Percentiles rank a stretch among this genome's conserved stretches.
These are phyloP conservation scores for Pachyrhynchus sulphureomaculatus DNA, from an alignment of 1,140 invertebrate species.

Conservation along the genomic window DNA sequence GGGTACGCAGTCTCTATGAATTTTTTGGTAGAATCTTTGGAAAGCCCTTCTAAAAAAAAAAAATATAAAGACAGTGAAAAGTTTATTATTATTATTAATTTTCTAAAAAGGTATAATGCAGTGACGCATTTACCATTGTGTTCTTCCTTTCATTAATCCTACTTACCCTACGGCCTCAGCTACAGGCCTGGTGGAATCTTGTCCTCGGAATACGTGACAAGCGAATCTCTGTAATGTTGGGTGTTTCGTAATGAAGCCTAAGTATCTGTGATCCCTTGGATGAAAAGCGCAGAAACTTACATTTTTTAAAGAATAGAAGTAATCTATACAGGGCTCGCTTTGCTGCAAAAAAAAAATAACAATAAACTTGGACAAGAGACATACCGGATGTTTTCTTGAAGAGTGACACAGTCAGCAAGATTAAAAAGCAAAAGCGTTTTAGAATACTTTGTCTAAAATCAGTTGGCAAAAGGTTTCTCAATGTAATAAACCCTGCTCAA, in stretches of 20 bases:
- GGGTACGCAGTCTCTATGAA: slow-evolving; percentile 98
- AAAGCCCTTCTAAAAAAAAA: slow-evolving; percentile 81
- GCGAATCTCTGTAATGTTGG: slow-evolving; percentile 93
- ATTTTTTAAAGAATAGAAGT: slow-evolving; percentile 97
- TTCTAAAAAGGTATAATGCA: neutral
- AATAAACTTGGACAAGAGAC: neutral
- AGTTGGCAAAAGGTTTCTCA: too few species aligned
- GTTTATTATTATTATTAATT: too few species aligned
- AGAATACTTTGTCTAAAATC: too few species aligned
- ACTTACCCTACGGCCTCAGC: slow-evolving; percentile 94
- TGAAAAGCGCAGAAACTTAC: slow-evolving; percentile 98
- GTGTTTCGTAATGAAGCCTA: slow-evolving; percentile 98
- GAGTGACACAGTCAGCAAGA: neutral
- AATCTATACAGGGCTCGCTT: slow-evolving; percentile 85
- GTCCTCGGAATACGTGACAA: slow-evolving; percentile 94
- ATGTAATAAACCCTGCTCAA: too few species aligned
- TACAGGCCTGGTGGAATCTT: slow-evolving; percentile 90
- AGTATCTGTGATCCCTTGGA: slow-evolving; percentile 91
- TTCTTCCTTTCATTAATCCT: neutral
- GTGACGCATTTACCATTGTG: neutral
- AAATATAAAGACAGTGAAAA: too few species aligned
- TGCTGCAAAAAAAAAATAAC: slow-evolving; percentile 57
- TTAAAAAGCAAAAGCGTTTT: neutral
- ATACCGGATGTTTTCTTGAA: neutral
- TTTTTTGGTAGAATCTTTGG: slow-evolving; percentile 96